phyloP scores from a whole-genome alignment of 2,797 vertebrate species.

The Hozukius guyotensis region DNA sequence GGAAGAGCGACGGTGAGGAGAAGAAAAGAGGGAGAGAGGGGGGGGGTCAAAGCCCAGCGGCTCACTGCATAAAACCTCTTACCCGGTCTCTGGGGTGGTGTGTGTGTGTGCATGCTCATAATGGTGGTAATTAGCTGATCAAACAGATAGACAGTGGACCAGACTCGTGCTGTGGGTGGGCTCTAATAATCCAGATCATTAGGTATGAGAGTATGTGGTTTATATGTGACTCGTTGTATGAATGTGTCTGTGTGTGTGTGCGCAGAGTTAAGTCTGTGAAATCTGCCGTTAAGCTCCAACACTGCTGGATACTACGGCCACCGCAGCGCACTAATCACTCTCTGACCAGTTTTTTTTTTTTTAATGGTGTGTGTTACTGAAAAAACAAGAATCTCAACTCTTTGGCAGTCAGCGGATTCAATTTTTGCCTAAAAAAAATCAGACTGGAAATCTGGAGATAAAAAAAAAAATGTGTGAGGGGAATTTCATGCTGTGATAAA shows the following conservation, averaged over 20 bases:
- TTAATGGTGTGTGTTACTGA: not conserved
- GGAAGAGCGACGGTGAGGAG: not conserved
- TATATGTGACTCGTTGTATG: slow-evolving; percentile 5
- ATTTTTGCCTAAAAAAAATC: not conserved
- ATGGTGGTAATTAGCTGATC: slow-evolving; percentile 74
- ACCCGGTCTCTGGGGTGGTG: slow-evolving; percentile 6
- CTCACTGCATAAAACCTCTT: slow-evolving; percentile 17
- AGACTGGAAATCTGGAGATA: not conserved
- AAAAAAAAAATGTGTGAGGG: not conserved
- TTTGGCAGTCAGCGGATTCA: not conserved
- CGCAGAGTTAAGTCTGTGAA: slow-evolving; percentile 2
- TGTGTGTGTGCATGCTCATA: slow-evolving; percentile 7
- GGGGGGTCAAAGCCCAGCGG: not conserved
- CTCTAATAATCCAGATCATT: slow-evolving; percentile 68
- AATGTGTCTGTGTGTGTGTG: not conserved
- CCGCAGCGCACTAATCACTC: not conserved
- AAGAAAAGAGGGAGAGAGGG: not conserved
- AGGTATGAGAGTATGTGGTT: slow-evolving; percentile 31
- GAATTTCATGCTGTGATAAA: not conserved
- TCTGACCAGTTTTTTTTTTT: not conserved
- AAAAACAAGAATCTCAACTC: not conserved
- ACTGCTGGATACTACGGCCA: not conserved
- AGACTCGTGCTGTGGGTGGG: slow-evolving; percentile 44
- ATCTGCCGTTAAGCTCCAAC: slow-evolving; percentile 3
- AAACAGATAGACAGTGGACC: slow-evolving; percentile 66